These are phyloP conservation scores for Zophobas morio DNA, from an alignment of 1,140 invertebrate genomes.

Conservation along the genomic window DNA sequence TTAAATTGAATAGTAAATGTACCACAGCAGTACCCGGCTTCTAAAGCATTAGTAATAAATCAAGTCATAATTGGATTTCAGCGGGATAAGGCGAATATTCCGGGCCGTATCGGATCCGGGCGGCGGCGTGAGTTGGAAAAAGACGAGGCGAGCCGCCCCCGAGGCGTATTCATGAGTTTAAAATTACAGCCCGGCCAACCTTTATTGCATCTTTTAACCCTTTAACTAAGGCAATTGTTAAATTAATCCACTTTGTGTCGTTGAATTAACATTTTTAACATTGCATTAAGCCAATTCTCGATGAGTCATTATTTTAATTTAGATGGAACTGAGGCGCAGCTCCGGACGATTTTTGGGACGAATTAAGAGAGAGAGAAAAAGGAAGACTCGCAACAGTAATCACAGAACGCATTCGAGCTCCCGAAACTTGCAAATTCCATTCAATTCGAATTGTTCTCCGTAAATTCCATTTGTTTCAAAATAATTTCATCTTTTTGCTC, in stretches of 20 bases:
- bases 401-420: conserved; percentile 7
- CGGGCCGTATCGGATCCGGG: not conserved
- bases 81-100: conserved; percentile 45
- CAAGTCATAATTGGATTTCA: conserved; percentile 49
- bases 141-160: conserved; percentile 5
- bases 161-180: conserved; percentile 49
- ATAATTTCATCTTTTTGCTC: conserved; percentile 61
- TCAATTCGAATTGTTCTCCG: conserved; percentile 52
- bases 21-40: conserved; percentile 32
- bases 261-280: conserved; percentile 46
- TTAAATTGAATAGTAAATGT: conserved; percentile 49
- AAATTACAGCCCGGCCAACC: conserved; percentile 48
- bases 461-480: conserved; percentile 63
- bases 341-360: conserved; percentile 5
- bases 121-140: conserved; percentile 22
- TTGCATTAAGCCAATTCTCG: conserved; percentile 40
- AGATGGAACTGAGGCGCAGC: conserved; percentile 17
- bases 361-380: conserved; percentile 17
- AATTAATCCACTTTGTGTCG: conserved; percentile 47
- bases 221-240: conserved; percentile 48
- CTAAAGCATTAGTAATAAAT: conserved; percentile 49
- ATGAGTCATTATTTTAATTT: conserved; percentile 42
- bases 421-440: conserved; percentile 54
- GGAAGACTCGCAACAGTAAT: conserved; percentile 16
- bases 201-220: conserved; percentile 51